phyloP scores from a whole-genome alignment of 2,888 invertebrate genomes.

The Deroplatys truncata region DNA sequence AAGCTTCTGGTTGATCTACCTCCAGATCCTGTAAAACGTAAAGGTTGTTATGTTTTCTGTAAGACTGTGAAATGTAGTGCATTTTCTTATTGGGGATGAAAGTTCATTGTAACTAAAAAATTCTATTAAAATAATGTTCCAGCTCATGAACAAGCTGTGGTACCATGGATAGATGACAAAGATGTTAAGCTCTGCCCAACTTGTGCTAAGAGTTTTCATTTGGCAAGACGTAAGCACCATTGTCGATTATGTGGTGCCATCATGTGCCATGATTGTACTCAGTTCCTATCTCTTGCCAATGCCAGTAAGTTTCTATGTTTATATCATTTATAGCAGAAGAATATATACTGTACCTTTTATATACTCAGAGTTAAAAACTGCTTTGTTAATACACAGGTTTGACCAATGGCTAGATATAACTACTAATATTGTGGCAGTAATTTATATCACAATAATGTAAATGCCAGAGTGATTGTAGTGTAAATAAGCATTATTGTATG shows the following conservation, averaged over 20 bases:
- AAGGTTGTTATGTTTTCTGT: constrained; percentile 39
- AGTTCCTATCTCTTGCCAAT: constrained; percentile 71
- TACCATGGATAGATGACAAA: constrained; percentile 91
- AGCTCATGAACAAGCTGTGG: constrained; percentile 63
- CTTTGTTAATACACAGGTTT: not conserved
- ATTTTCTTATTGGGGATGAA: not conserved
- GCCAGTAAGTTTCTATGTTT: constrained; percentile 59
- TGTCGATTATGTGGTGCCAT: constrained; percentile 92
- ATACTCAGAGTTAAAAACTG: not conserved
- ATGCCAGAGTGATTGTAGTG: too few species aligned
- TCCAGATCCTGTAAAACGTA: constrained; percentile 63
- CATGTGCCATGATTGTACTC: constrained; percentile 88
- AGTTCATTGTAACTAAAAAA: not conserved
- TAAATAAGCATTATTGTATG: too few species aligned
- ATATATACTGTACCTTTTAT: not conserved
- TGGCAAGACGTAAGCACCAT: constrained; percentile 90
- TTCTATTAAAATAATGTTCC: constrained; percentile 27
- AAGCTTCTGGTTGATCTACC: constrained; percentile 82
- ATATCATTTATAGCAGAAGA: too few species aligned
- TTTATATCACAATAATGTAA: too few species aligned
- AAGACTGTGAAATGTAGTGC: not conserved
- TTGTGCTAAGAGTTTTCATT: constrained; percentile 84
- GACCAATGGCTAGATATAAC: not conserved
- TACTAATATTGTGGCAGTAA: too few species aligned
- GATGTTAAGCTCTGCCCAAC: constrained; percentile 86